Conservation (phyloP, 2,888 invertebrate species). For the Rhopalosiphum nymphaeae region DNA sequence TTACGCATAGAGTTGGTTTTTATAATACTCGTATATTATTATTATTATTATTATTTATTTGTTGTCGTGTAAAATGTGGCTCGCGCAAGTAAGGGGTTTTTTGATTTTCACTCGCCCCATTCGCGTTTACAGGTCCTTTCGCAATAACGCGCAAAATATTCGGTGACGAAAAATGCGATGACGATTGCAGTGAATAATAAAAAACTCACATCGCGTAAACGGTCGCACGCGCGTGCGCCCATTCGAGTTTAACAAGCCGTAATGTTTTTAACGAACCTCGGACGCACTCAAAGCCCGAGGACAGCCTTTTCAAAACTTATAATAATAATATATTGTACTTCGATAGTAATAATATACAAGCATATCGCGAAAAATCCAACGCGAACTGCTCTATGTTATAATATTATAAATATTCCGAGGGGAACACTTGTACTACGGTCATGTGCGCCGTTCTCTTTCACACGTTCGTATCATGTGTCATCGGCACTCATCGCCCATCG, state of each 20-base stretch:
- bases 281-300: not conserved
- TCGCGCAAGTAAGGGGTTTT: not conserved
- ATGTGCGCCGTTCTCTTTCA: slow-evolving; percentile 4
- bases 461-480: not conserved
- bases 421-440: not conserved
- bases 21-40: not conserved
- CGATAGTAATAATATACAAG: not conserved
- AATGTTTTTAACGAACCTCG: slow-evolving; percentile 59
- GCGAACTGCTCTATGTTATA: not conserved
- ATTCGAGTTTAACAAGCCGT: slow-evolving; percentile 50
- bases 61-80: not conserved
- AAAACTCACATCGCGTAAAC: not conserved
- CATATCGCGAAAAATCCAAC: not conserved
- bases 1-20: not conserved
- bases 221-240: not conserved
- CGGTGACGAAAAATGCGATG: not conserved
- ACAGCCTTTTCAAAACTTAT: not conserved
- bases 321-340: not conserved
- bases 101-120: not conserved
- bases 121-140: not conserved
- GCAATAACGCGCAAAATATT: not conserved
- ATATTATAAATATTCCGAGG: not conserved
- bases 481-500: not conserved
- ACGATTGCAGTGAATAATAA: not conserved
- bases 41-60: not conserved